A percentile compares a stretch with the other conserved stretches of the same genome.
phyloP scores from a whole-genome alignment of 2,113 vertebrate species.

The Mastomys coucha region DNA sequence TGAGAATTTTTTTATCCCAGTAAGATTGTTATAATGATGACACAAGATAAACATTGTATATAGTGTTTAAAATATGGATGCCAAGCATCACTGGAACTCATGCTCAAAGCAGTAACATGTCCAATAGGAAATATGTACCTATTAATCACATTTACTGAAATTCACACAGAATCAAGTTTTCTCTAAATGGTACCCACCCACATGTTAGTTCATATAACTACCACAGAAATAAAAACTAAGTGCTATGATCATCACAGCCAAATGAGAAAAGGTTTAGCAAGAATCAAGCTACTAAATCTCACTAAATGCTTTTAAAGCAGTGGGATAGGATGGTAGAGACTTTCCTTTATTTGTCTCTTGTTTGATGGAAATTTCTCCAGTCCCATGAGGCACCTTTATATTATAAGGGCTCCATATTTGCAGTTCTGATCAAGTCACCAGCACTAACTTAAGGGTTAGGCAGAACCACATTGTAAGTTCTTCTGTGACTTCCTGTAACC shows the following conservation, averaged over 20 bases:
- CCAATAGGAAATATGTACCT: neutral
- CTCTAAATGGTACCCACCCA: neutral
- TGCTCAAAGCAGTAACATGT: neutral
- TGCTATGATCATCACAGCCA: neutral
- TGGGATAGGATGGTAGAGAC: neutral
- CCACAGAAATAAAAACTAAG: constrained; percentile 32
- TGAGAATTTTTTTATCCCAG: neutral
- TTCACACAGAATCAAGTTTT: neutral
- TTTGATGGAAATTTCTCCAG: neutral
- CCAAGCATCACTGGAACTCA: neutral
- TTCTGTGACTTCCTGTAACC: neutral
- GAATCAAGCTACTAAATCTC: neutral
- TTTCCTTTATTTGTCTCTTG: neutral
- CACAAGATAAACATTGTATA: neutral
- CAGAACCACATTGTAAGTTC: neutral
- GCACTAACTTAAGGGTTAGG: neutral
- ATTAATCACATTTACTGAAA: constrained; percentile 33
- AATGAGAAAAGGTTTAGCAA: neutral
- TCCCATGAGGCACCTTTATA: neutral
- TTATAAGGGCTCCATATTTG: neutral
- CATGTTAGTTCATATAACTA: neutral
- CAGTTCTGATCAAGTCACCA: neutral
- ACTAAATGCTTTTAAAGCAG: neutral
- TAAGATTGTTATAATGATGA: neutral
- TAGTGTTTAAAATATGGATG: neutral